Conservation (phyloP, 2,888 invertebrate species). For the Agapetus fuscipes region DNA sequence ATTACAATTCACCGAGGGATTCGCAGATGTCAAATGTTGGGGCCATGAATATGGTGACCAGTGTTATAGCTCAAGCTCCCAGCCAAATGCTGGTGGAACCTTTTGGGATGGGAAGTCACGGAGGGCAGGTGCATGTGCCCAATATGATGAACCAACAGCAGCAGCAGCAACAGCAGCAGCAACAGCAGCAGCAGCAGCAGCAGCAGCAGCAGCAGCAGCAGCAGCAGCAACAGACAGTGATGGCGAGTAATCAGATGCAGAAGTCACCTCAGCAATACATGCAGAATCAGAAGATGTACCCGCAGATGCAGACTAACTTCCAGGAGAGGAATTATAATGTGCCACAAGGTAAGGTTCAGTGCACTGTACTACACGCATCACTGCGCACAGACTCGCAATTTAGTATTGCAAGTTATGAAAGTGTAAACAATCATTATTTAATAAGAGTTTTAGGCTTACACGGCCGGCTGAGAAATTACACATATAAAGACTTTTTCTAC, state of each 20-base stretch:
- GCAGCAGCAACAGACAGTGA: constrained; percentile 6
- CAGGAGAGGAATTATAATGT: constrained; percentile 16
- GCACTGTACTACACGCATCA: no score
- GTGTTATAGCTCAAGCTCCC: constrained; percentile 5
- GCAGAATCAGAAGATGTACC: constrained; percentile 18
- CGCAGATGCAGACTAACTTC: constrained; percentile 11
- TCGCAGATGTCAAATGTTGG: neutral
- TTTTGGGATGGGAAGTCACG: constrained; percentile 3
- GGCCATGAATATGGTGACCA: neutral
- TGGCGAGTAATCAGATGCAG: constrained; percentile 18
- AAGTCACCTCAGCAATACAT: constrained; percentile 16
- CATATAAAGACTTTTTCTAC: no score
- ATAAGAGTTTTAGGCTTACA: no score
- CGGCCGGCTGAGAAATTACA: no score
- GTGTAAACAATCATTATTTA: no score
- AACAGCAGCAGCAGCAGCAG: constrained; percentile 7
- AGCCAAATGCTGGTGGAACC: constrained; percentile 15
- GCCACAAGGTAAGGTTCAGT: constrained; percentile 9
- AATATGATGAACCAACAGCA: constrained; percentile 10
- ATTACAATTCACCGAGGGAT: constrained; percentile 4
- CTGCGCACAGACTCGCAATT: no score
- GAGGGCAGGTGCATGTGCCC: constrained; percentile 5
- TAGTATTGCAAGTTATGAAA: no score
- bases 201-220: constrained; percentile 1
- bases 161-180: neutral